A percentile compares a stretch with the other conserved stretches of the same genome.
Conservation (phyloP, 1,140 invertebrate genomes). For the Condylostylus longicornis region DNA sequence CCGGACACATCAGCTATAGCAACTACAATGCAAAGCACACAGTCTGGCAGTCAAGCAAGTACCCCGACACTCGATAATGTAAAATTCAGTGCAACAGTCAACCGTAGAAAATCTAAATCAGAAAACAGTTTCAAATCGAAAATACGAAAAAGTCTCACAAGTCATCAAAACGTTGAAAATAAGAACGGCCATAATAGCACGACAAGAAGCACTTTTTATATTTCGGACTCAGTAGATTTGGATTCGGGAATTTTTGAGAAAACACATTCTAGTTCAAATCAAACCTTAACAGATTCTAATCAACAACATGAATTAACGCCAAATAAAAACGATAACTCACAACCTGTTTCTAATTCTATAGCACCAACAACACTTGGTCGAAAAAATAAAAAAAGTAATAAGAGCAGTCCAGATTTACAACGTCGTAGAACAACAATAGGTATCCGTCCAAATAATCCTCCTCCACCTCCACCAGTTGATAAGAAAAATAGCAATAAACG, state of each 20-base stretch:
- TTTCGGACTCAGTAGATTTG: constrained; percentile 43
- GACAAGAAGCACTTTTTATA: constrained; percentile 47
- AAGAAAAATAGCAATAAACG: constrained; percentile 8
- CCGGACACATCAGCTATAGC: background rate
- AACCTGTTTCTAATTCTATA: constrained; percentile 13
- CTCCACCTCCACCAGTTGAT: constrained; percentile 27
- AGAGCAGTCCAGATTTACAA: constrained; percentile 11
- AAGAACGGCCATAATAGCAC: constrained; percentile 19
- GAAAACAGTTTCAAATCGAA: constrained; percentile 34
- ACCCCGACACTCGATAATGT: background rate
- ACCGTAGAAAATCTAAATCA: constrained; percentile 1
- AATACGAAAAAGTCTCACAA: constrained; percentile 35
- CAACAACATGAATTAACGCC: background rate
- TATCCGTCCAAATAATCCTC: constrained; percentile 27
- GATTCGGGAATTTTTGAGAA: constrained; percentile 39
- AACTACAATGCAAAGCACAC: too few species aligned
- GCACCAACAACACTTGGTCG: constrained; percentile 21
- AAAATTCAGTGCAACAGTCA: too few species aligned
- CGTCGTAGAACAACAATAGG: constrained; percentile 21
- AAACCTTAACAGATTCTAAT: constrained; percentile 1
- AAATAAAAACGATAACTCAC: background rate
- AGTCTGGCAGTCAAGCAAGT: background rate
- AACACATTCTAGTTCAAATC: constrained; percentile 11
- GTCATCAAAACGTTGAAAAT: constrained; percentile 32
- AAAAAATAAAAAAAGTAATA: constrained; percentile 21